Evolutionary conservation across 2,888 invertebrate species (phyloP), one percentile per base, ranked within the genome.

Genomic region (Smittia sp.): DNA sequence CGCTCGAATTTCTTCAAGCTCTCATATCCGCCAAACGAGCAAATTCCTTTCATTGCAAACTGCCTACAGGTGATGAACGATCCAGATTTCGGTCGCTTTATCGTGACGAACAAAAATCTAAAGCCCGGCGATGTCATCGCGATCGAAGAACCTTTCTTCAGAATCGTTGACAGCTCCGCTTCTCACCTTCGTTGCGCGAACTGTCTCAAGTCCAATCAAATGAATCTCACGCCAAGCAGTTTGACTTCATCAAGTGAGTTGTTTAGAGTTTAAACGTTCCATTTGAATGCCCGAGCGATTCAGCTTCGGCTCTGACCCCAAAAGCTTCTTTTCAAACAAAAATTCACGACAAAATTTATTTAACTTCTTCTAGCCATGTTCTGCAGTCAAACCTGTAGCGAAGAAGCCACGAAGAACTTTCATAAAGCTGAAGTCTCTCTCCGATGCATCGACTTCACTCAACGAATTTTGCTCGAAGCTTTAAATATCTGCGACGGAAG

Each of bases 181-280:
- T 20, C 13, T 22, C 27, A 63, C 20, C n/a, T 15, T 2, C 25
- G 27, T 3, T 63, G 63, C 20, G 1, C 25, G 3, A 63, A 63
- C 25, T 63, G 63, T 25, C 25, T 63, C 20, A 25, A 27, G 6
- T 24, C 27, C 3, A 27, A 63, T n/a, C 3, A 27, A 15, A 20
- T 63, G 22, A 25, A 63, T 25, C 27, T 63, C 27, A n/a, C 20
- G 2, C 63, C 63, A 63, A 27, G 63, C 22, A 7, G 22, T 22
- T 22, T 63, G 15, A 63, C n/a, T 13, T 63, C 63, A n/a, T 24
- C 63, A 63, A 13, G 63, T 27, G 27, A 63, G 58, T 54, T 54
- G 7, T 39, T 11, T 9, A n/a, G n/a, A n/a, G n/a, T n/a, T n/a
- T n/a, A n/a, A n/a, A n/a, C n/a, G n/a, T n/a, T n/a, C n/a, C n/a